phyloP scores from a whole-genome alignment of 2,888 invertebrate species.

The Lasioglossum calceatum region DNA sequence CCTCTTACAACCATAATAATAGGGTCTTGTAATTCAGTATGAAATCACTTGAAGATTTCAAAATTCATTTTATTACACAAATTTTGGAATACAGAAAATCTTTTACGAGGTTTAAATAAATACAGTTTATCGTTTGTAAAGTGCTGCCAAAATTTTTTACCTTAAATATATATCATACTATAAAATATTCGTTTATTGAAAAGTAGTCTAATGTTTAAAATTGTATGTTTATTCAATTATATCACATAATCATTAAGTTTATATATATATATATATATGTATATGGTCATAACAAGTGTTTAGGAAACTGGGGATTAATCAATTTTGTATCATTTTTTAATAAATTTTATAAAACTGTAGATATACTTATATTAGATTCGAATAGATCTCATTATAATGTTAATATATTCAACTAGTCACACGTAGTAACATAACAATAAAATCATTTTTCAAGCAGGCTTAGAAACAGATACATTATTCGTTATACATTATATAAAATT shows the following conservation, averaged over 20 bases:
- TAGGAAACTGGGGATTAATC: slow-evolving; percentile 21
- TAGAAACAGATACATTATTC: slow-evolving; percentile 22
- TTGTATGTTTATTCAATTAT: slow-evolving; percentile 32
- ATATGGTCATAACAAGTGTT: slow-evolving; percentile 27
- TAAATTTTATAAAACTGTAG: slow-evolving; percentile 46
- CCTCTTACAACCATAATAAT: neutral
- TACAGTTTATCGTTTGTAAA: slow-evolving; percentile 45
- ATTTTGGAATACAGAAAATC: slow-evolving; percentile 50
- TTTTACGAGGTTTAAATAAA: slow-evolving; percentile 41
- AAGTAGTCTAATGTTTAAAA: slow-evolving; percentile 36
- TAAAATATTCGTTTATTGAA: slow-evolving; percentile 45
- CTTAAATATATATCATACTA: slow-evolving; percentile 46
- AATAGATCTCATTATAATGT: slow-evolving; percentile 24
- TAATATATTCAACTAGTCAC: slow-evolving; percentile 40
- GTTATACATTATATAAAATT: slow-evolving; percentile 29
- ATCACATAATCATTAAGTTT: slow-evolving; percentile 44
- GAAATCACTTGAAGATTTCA: slow-evolving; percentile 16
- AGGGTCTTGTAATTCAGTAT: neutral
- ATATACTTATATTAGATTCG: slow-evolving; percentile 31
- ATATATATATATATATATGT: slow-evolving; percentile 4
- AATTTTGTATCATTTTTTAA: slow-evolving; percentile 9
- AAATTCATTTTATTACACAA: slow-evolving; percentile 56
- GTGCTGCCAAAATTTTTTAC: slow-evolving; percentile 41
- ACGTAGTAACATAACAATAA: slow-evolving; percentile 28
- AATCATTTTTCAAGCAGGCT: slow-evolving; percentile 20